phyloP scores from a whole-genome alignment of 2,888 invertebrate species.

The Lamellibrachia satsuma region DNA sequence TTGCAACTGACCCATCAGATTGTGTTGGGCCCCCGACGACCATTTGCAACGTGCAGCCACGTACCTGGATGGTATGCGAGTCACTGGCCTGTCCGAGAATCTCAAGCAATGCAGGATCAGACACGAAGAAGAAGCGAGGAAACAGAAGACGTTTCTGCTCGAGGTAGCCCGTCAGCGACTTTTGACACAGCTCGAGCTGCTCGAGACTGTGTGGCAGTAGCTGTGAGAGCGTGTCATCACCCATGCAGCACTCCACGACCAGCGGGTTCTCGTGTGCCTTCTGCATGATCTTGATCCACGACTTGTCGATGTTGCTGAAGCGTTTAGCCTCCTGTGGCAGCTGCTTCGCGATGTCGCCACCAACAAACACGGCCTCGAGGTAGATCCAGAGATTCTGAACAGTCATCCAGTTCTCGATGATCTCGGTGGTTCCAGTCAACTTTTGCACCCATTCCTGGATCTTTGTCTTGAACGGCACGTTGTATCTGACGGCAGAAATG shows the following conservation, averaged over 20 bases:
- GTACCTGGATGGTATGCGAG: conserved; percentile 67
- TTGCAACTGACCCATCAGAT: not conserved
- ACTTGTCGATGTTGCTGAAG: conserved; percentile 96
- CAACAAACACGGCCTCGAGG: conserved; percentile 95
- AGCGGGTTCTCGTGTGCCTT: conserved; percentile 95
- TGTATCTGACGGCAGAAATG: conserved; percentile 73
- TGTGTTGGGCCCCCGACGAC: not conserved
- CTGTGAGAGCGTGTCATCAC: conserved; percentile 91
- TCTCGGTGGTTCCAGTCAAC: conserved; percentile 94
- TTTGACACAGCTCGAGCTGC: conserved; percentile 94
- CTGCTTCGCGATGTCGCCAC: conserved; percentile 97
- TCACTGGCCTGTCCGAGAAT: conserved; percentile 67
- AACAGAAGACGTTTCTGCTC: conserved; percentile 64
- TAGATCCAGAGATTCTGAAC: conserved; percentile 99
- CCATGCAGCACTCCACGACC: conserved; percentile 94
- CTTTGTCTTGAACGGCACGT: conserved; percentile 94
- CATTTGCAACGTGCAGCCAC: not conserved
- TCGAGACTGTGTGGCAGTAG: conserved; percentile 93
- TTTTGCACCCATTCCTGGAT: conserved; percentile 97
- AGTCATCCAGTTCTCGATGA: conserved; percentile 93
- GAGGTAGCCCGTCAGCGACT: conserved; percentile 79
- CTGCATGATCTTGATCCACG: conserved; percentile 88
- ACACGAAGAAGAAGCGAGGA: conserved; percentile 66
- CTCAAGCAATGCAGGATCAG: conserved; percentile 66
- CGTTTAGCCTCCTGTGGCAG: conserved; percentile 73